phyloP scores from a whole-genome alignment of 2,113 vertebrate genomes.

The Clarias macrocephalus region DNA sequence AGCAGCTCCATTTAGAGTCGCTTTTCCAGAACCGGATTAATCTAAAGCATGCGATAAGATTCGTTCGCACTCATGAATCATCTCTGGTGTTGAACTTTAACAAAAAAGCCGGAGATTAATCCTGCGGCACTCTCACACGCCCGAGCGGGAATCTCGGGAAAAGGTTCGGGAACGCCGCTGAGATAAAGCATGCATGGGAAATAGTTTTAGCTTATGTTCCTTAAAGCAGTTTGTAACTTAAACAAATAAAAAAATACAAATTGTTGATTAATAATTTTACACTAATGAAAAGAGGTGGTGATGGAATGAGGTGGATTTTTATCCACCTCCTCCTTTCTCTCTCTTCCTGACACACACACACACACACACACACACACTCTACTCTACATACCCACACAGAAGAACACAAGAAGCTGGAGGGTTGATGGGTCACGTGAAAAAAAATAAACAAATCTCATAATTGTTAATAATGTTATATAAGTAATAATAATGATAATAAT shows the following conservation, averaged over 20 bases:
- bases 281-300: too few relatives aligned
- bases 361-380: too few relatives aligned
- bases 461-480: not conserved
- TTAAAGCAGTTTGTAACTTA: not conserved
- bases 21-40: slow-evolving; percentile 14
- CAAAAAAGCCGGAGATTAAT: not conserved
- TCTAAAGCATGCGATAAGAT: not conserved
- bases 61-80: not conserved
- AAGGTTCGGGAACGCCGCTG: not conserved
- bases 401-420: too few relatives aligned
- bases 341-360: too few relatives aligned
- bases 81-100: not conserved
- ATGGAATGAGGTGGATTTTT: too few relatives aligned
- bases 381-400: too few relatives aligned
- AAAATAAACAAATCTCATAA: not conserved
- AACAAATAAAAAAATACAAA: not conserved
- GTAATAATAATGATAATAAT: not conserved
- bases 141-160: not conserved
- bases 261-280: too few relatives aligned
- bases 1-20: not conserved
- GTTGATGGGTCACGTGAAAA: not conserved
- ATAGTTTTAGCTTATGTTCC: not conserved
- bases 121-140: not conserved
- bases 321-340: too few relatives aligned
- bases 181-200: not conserved